Evolutionary conservation across 2,888 invertebrate species (phyloP).

Genomic region (Gymnoscelis rufifasciata): DNA sequence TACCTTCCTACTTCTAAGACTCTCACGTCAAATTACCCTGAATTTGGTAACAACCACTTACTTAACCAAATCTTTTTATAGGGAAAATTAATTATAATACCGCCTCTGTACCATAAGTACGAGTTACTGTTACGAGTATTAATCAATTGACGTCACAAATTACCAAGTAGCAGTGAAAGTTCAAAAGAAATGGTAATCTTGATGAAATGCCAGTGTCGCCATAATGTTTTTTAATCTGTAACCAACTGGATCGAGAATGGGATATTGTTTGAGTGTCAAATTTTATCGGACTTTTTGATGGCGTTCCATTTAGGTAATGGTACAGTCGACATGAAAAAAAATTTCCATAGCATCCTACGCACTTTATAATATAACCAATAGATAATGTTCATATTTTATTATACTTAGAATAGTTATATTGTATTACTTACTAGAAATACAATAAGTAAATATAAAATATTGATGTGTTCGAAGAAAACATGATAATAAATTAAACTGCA

Average conservation of each 20-base stretch:
- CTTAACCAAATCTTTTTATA: too few relatives aligned
- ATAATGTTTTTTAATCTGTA: constrained; percentile 10
- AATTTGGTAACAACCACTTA: too few relatives aligned
- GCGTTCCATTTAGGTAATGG: constrained; percentile 1
- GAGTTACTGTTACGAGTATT: neutral
- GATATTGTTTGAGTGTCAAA: constrained; percentile 6
- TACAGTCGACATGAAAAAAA: neutral
- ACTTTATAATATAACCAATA: neutral
- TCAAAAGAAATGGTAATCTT: constrained; percentile 27
- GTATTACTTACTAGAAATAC: too few relatives aligned
- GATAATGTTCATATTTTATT: neutral
- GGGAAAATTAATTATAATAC: too few relatives aligned
- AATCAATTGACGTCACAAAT: constrained; percentile 19
- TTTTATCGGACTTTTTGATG: constrained; percentile 1
- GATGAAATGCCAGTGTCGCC: constrained; percentile 27
- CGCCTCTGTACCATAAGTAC: too few relatives aligned
- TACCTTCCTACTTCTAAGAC: too few relatives aligned
- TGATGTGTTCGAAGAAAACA: too few relatives aligned
- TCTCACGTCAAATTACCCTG: too few relatives aligned
- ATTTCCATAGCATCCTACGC: neutral
- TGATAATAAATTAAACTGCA: too few relatives aligned
- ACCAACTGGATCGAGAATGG: constrained; percentile 7
- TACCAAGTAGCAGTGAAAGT: constrained; percentile 32
- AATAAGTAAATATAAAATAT: too few relatives aligned
- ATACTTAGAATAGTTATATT: too few relatives aligned